phyloP scores from a whole-genome alignment of 2,888 invertebrate species.

The Eupeodes latifasciatus region DNA sequence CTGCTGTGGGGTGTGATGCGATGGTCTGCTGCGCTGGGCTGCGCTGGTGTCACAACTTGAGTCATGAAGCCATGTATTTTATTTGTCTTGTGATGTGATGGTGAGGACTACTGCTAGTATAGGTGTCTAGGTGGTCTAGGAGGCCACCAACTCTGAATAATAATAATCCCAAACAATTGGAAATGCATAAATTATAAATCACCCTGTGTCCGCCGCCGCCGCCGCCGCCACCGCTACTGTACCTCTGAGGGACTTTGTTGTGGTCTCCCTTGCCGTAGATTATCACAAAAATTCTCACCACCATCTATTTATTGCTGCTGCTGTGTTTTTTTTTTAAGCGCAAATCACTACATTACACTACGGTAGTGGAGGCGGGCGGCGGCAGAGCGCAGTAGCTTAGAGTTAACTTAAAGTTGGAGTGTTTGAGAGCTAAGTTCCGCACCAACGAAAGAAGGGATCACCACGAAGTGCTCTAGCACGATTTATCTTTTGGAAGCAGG shows the following conservation, averaged over 20 bases:
- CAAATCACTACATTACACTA: constrained; percentile 17
- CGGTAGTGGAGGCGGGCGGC: background rate
- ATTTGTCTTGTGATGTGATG: background rate
- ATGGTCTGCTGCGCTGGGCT: background rate
- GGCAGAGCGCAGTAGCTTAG: background rate
- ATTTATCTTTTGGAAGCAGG: constrained; percentile 73
- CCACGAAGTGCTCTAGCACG: constrained; percentile 73
- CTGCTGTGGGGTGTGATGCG: background rate
- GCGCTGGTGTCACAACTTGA: constrained; percentile 66
- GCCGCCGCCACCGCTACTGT: too few species aligned
- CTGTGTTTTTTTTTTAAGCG: background rate
- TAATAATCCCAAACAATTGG: constrained; percentile 69
- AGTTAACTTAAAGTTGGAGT: constrained; percentile 19
- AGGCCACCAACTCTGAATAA: constrained; percentile 56
- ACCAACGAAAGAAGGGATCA: constrained; percentile 60
- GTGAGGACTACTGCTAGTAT: constrained; percentile 6
- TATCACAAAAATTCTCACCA: constrained; percentile 59
- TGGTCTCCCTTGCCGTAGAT: too few species aligned
- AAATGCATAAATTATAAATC: constrained; percentile 74
- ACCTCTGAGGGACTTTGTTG: background rate
- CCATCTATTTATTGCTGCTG: constrained; percentile 19
- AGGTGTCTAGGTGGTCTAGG: constrained; percentile 50
- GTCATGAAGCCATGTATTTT: constrained; percentile 62
- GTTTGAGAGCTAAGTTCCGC: background rate
- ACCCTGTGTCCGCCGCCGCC: constrained; percentile 3